A percentile compares a stretch with the other conserved stretches of the same genome.
These are phyloP conservation scores for Nomada flava DNA, from an alignment of 2,888 invertebrate species.

Conservation along the genomic window DNA sequence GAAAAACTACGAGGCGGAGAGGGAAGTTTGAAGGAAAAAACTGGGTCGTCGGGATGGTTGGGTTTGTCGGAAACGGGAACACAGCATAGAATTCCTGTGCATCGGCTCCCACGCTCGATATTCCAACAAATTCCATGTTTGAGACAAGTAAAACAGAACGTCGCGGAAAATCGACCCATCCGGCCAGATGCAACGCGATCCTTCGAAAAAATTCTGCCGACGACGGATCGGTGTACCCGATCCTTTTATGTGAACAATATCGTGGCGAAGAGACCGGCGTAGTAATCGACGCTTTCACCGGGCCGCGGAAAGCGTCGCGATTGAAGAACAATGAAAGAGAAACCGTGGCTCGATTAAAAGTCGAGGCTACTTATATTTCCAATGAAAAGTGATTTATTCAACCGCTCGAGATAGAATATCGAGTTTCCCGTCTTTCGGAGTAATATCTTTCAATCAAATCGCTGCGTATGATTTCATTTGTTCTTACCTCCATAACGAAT, in stretches of 20 bases:
- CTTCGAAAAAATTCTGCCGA: constrained; percentile 33
- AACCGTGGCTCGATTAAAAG: background rate
- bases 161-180: constrained; percentile 18
- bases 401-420: no score
- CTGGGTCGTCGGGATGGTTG: constrained; percentile 25
- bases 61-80: constrained; percentile 9
- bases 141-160: background rate
- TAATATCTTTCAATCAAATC: background rate
- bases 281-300: constrained; percentile 32
- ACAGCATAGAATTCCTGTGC: constrained; percentile 13
- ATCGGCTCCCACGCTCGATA: constrained; percentile 5
- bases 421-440: no score
- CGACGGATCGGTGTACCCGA: constrained; percentile 32
- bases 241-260: background rate
- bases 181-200: constrained; percentile 39
- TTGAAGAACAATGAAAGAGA: constrained; percentile 12
- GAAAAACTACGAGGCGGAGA: constrained; percentile 6
- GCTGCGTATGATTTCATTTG: background rate
- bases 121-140: constrained; percentile 29
- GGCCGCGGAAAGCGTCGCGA: background rate
- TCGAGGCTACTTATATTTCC: no score
- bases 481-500: constrained; percentile 72
- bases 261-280: background rate
- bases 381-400: no score
- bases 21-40: constrained; percentile 31